Evolutionary conservation across 2,888 invertebrate genomes (phyloP).

Genomic region (Schrankia costaestrigalis): DNA sequence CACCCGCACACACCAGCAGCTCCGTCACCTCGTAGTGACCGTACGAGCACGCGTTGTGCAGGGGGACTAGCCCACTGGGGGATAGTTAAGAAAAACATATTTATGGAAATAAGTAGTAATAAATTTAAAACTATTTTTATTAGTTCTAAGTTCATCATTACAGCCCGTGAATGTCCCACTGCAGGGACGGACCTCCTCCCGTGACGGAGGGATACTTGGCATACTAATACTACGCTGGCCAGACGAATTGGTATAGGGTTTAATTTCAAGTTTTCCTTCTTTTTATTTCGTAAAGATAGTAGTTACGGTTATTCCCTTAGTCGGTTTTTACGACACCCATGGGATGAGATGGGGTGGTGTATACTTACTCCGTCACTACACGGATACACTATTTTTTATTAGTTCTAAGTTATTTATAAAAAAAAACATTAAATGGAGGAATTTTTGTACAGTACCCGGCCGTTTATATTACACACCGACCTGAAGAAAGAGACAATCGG

Average conservation of each 20-base stretch:
- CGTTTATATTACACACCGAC: no score
- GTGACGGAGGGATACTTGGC: no score
- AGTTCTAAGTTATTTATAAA: not conserved
- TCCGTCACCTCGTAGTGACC: slow-evolving; percentile 98
- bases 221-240: no score
- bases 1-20: slow-evolving; percentile 93
- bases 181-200: no score
- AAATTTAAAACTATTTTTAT: no score
- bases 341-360: not conserved
- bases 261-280: no score
- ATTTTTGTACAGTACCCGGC: not conserved
- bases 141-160: no score
- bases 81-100: not conserved
- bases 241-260: no score
- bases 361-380: not conserved
- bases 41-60: slow-evolving; percentile 98
- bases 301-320: not conserved
- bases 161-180: no score
- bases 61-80: slow-evolving; percentile 92
- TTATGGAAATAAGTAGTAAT: not conserved
- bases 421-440: not conserved
- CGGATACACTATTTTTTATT: not conserved
- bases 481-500: no score
- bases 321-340: not conserved
- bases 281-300: no score